Conservation (phyloP, 2,888 invertebrate genomes). For the Mimachlamys varia region DNA sequence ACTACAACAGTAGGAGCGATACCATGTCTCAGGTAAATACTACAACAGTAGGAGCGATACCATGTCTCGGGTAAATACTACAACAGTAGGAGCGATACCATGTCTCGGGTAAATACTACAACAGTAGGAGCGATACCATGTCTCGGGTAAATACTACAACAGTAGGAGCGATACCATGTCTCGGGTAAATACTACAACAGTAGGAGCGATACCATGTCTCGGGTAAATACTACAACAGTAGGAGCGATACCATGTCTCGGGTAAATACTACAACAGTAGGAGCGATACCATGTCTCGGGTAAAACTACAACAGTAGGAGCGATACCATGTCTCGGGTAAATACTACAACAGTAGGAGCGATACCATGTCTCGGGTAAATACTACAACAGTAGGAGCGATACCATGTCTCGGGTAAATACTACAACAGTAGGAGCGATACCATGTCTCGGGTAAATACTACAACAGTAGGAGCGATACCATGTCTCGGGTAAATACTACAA, state of each 20-base stretch:
- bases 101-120: slow-evolving; percentile 87
- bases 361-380: slow-evolving; percentile 89
- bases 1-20: too few relatives aligned
- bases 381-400: too few relatives aligned
- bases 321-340: slow-evolving; percentile 90
- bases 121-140: slow-evolving; percentile 91
- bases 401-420: slow-evolving; percentile 88
- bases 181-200: slow-evolving; percentile 87
- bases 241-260: slow-evolving; percentile 91
- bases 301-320: too few relatives aligned
- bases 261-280: too few relatives aligned
- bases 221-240: too few relatives aligned
- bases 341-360: too few relatives aligned
- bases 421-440: too few relatives aligned
- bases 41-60: too few relatives aligned
- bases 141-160: slow-evolving; percentile 87
- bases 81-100: slow-evolving; percentile 92
- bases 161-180: slow-evolving; percentile 91
- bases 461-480: slow-evolving; percentile 91
- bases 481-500: slow-evolving; percentile 88
- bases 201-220: slow-evolving; percentile 91
- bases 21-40: slow-evolving; percentile 89
- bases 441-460: slow-evolving; percentile 88
- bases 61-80: slow-evolving; percentile 88
- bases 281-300: slow-evolving; percentile 91